These are phyloP conservation scores for Ctenochaetus hawaiiensis DNA, from an alignment of 2,797 vertebrate species.

Conservation along the genomic window DNA sequence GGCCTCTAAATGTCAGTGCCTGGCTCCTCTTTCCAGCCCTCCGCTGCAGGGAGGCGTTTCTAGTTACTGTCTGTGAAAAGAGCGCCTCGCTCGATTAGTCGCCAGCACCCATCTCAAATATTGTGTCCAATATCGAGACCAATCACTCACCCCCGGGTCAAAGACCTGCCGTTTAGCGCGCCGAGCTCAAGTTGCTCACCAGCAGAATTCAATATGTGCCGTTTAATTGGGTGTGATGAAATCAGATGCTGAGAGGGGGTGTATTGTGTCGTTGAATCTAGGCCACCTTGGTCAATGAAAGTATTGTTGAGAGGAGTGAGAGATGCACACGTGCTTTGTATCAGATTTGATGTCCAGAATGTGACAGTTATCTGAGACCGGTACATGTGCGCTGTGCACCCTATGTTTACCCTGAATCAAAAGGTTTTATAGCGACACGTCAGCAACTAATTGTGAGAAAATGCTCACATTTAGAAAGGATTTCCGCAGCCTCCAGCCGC, in stretches of 20 bases:
- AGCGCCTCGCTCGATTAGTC: slow-evolving; percentile 69
- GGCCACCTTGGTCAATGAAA: slow-evolving; percentile 62
- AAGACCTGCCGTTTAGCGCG: slow-evolving; percentile 54
- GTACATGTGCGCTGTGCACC: not conserved
- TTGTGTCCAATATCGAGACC: slow-evolving; percentile 58
- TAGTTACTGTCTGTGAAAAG: slow-evolving; percentile 70
- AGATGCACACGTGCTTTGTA: slow-evolving; percentile 41
- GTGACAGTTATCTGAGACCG: slow-evolving; percentile 46
- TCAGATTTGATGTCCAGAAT: slow-evolving; percentile 17
- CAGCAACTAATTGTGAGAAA: slow-evolving; percentile 10
- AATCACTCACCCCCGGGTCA: slow-evolving; percentile 54
- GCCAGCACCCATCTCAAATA: slow-evolving; percentile 63
- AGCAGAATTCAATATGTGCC: slow-evolving; percentile 70
- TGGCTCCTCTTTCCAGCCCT: slow-evolving; percentile 63
- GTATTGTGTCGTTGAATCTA: slow-evolving; percentile 69
- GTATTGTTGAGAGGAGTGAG: slow-evolving; percentile 67
- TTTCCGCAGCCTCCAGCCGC: not conserved
- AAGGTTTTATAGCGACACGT: slow-evolving; percentile 3
- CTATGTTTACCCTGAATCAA: not conserved
- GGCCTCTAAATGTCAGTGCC: slow-evolving; percentile 72
- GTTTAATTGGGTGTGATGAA: slow-evolving; percentile 79
- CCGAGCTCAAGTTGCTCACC: slow-evolving; percentile 75
- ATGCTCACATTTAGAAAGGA: slow-evolving; percentile 2
- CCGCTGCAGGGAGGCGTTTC: slow-evolving; percentile 62
- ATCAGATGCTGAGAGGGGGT: slow-evolving; percentile 62